These are phyloP conservation scores for Frankliniella fusca DNA, from an alignment of 2,888 invertebrate genomes.

Conservation along the genomic window DNA sequence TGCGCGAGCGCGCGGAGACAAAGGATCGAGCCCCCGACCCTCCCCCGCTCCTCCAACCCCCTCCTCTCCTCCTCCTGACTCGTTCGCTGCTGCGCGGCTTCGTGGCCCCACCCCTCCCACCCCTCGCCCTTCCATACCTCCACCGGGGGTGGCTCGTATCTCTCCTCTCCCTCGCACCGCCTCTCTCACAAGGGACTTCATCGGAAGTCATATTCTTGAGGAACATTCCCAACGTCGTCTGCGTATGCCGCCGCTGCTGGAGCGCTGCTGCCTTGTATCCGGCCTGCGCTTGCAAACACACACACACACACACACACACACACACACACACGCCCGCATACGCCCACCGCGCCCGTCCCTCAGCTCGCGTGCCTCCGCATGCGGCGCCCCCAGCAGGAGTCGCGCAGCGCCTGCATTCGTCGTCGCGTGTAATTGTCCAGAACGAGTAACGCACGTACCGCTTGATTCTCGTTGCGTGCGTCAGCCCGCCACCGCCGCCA, in stretches of 20 bases:
- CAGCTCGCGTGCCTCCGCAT: not conserved
- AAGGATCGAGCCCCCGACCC: not conserved
- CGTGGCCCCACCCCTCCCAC: too few species aligned
- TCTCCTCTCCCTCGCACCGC: not conserved
- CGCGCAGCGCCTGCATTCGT: not conserved
- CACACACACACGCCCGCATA: not conserved
- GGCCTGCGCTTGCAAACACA: not conserved
- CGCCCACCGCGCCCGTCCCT: not conserved
- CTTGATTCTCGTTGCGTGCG: too few species aligned
- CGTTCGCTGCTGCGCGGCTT: not conserved
- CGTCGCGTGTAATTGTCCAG: not conserved
- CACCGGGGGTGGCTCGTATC: not conserved
- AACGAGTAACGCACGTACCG: too few species aligned
- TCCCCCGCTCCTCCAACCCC: not conserved
- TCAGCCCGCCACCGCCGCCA: too few species aligned
- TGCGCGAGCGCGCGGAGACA: not conserved
- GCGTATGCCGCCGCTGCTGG: not conserved
- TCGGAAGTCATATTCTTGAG: constrained; percentile 19
- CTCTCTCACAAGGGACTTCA: not conserved
- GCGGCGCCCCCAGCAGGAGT: not conserved
- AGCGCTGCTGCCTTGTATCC: too few species aligned
- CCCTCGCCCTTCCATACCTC: not conserved
- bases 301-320: not conserved
- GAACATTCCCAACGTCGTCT: not conserved
- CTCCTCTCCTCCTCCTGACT: not conserved